Evolutionary conservation across 2,888 invertebrate species (phyloP).

Genomic region (Drosophila neotestacea): DNA sequence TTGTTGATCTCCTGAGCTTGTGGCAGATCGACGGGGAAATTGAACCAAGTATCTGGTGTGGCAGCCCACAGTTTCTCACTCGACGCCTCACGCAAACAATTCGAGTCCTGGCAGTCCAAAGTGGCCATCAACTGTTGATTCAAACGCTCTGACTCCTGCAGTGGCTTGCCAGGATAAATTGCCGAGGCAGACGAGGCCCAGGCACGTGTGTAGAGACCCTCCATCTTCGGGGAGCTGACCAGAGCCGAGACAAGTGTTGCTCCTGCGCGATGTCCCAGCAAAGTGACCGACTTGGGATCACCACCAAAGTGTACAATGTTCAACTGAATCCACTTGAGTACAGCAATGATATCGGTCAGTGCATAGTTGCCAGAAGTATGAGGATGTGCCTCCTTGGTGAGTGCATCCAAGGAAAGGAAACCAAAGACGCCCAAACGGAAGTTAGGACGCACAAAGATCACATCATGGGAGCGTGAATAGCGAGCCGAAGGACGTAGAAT

Average conservation of each 20-base stretch:
- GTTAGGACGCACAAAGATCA: conserved; percentile 94
- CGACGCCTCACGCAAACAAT: conserved; percentile 87
- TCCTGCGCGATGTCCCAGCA: conserved; percentile 94
- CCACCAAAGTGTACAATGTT: conserved; percentile 95
- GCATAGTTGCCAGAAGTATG: conserved; percentile 94
- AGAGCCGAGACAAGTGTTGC: conserved; percentile 93
- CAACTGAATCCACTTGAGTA: conserved; percentile 91
- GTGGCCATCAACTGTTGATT: conserved; percentile 88
- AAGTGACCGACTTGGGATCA: conserved; percentile 90
- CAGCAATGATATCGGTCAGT: conserved; percentile 91
- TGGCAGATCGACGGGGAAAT: conserved; percentile 87
- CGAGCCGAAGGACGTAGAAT: conserved; percentile 90
- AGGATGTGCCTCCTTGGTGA: conserved; percentile 90
- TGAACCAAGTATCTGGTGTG: conserved; percentile 91
- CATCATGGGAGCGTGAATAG: conserved; percentile 91
- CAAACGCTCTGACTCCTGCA: conserved; percentile 87
- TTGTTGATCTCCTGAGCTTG: conserved; percentile 86
- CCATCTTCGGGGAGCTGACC: conserved; percentile 87
- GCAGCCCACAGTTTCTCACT: conserved; percentile 88
- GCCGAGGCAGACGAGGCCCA: conserved; percentile 93
- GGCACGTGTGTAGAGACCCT: conserved; percentile 90
- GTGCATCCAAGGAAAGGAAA: conserved; percentile 90
- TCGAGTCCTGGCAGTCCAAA: conserved; percentile 87
- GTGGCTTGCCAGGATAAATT: conserved; percentile 89
- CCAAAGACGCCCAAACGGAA: conserved; percentile 93